Evolutionary conservation across 2,797 vertebrate species (phyloP).

Genomic region (Microtus obscurus): DNA sequence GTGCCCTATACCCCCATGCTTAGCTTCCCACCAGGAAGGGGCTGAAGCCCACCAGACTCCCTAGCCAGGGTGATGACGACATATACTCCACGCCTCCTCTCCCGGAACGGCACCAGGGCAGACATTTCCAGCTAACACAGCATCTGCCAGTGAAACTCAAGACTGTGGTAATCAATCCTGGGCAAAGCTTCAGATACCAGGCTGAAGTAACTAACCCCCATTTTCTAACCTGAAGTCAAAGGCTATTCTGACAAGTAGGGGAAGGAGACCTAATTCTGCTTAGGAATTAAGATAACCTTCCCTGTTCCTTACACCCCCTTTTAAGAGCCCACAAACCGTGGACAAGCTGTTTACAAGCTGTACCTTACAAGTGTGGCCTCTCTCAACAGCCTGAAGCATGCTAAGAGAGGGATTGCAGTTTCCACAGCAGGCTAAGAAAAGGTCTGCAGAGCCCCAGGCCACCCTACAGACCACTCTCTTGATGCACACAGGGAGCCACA

Average conservation of each 20-base stretch:
- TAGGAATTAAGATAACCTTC: neutral
- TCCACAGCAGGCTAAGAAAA: neutral
- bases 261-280: neutral
- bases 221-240: neutral
- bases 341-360: neutral
- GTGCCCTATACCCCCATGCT: neutral
- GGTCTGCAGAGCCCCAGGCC: neutral
- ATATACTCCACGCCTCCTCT: neutral
- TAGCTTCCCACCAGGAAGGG: neutral
- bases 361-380: neutral
- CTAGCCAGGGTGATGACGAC: neutral
- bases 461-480: neutral
- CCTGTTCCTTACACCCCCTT: neutral
- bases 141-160: neutral
- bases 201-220: neutral
- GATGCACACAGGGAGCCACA: neutral
- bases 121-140: neutral
- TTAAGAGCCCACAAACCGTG: neutral
- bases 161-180: neutral
- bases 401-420: neutral
- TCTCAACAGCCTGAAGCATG: neutral
- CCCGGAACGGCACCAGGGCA: rapidly evolving
- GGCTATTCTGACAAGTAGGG: neutral
- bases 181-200: neutral
- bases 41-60: neutral